Base-by-base conservation (phyloP, 2,888 invertebrate species). In the Agrochola lychnidis region DNA sequence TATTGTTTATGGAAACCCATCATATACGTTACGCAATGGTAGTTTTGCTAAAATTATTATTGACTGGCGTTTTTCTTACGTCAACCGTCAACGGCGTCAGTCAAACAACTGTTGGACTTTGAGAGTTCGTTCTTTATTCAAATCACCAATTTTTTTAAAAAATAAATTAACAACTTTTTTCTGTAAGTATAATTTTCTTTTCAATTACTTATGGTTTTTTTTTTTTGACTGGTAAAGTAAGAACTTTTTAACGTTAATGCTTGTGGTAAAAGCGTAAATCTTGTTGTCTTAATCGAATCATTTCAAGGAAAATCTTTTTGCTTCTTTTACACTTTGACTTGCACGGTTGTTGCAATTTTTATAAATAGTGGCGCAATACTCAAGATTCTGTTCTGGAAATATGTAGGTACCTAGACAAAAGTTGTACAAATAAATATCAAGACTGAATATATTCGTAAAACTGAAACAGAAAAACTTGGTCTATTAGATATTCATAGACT, bases 1-100 rank as follows among this genome's bases (percentile, higher is more conserved):
- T 87, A 89, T 87, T 87, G 89, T 89, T 88, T 89, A 89, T 87
- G 88, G 82, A 89, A 88, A 87, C 76, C 81, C 87, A 80, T 84
- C 88, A 75, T 85, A 70, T 76, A 77, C 59, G 88, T 84, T 88
- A 88, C 88, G 86, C 80, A 85, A 86, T 88, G 79, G 66, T 85
- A 77, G 81, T 84, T 87, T 71, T 83, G 82, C 78, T 86, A 78
- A 84, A 78, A 78, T 83, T 75, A 57, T 74, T 74, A 76, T 84
- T 73, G 53, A 59, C 73, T 36, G 25, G 19, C 51, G 61, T 81
- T 84, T 73, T 80, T 63, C 67, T 75, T 76, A 36, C 74, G 83
- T 82, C 73, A 73, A 81, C 66, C 79, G 74, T 71, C 79, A 66
- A 75, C 63, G 25, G 22, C 25, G 70, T 68, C 70, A 63, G 69